phyloP scores from a whole-genome alignment of 2,888 invertebrate species.

The Marronus borbonicus region DNA sequence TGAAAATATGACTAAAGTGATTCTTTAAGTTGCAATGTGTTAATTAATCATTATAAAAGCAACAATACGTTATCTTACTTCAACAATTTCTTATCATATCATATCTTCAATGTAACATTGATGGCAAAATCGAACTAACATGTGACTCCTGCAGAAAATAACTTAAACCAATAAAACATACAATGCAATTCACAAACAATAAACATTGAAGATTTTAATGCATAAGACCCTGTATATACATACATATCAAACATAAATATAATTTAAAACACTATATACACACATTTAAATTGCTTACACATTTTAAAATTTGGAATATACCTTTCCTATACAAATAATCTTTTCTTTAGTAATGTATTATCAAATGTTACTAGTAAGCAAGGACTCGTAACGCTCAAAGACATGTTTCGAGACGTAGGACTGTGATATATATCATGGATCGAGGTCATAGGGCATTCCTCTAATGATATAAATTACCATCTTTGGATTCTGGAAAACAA shows the following conservation, averaged over 20 bases:
- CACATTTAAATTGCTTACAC: conserved; percentile 35
- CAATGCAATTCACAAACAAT: conserved; percentile 5
- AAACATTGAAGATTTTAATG: not conserved
- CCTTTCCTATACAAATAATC: conserved; percentile 25
- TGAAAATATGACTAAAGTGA: too few species aligned
- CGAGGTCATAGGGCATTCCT: not conserved
- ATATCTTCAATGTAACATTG: not conserved
- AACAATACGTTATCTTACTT: too few species aligned
- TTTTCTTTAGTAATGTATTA: conserved; percentile 7
- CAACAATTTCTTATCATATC: too few species aligned
- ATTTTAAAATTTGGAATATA: conserved; percentile 41
- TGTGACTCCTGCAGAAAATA: not conserved
- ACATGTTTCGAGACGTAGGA: conserved; percentile 25
- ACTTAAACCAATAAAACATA: not conserved
- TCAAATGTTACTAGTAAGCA: conserved; percentile 21
- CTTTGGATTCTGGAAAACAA: not conserved
- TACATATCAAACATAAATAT: conserved; percentile 31
- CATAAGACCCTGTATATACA: conserved; percentile 41
- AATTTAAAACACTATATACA: conserved; percentile 41
- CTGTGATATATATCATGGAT: not conserved
- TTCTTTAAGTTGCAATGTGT: not conserved
- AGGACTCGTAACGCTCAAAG: conserved; percentile 20
- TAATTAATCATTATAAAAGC: not conserved
- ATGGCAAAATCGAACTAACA: not conserved
- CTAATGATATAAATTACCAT: not conserved